phyloP scores from a whole-genome alignment of 2,888 invertebrate genomes.

The Lasioglossum villosulum region DNA sequence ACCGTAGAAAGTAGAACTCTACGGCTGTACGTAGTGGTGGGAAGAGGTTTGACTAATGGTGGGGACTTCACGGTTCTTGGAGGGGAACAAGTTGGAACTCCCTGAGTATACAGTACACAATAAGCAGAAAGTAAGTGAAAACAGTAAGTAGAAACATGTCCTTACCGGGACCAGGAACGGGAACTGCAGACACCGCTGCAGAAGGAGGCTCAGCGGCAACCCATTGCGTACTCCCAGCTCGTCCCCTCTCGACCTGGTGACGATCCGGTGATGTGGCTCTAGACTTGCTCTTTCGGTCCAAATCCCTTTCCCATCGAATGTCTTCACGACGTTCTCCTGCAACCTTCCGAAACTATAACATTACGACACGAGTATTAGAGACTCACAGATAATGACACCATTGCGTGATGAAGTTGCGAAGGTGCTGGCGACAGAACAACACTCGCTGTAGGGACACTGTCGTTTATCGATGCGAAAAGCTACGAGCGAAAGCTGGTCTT shows the following conservation, averaged over 20 bases:
- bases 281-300: slow-evolving; percentile 84
- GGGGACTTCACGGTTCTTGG: no score
- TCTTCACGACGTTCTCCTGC: slow-evolving; percentile 84
- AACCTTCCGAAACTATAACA: slow-evolving; percentile 85
- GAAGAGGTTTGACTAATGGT: no score
- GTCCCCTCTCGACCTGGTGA: slow-evolving; percentile 84
- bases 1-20: no score
- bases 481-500: slow-evolving; percentile 6
- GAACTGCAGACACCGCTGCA: background rate
- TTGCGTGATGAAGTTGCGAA: slow-evolving; percentile 73
- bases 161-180: slow-evolving; percentile 69
- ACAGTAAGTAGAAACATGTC: background rate
- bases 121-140: no score
- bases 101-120: no score
- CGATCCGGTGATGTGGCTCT: slow-evolving; percentile 82
- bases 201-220: slow-evolving; percentile 68
- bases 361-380: slow-evolving; percentile 80
- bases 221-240: slow-evolving; percentile 80
- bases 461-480: slow-evolving; percentile 41
- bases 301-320: slow-evolving; percentile 82
- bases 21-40: no score
- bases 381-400: slow-evolving; percentile 78
- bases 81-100: no score
- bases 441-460: slow-evolving; percentile 21
- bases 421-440: slow-evolving; percentile 31